phyloP scores from a whole-genome alignment of 1,140 invertebrate genomes.

The Adoxophyes honmai region DNA sequence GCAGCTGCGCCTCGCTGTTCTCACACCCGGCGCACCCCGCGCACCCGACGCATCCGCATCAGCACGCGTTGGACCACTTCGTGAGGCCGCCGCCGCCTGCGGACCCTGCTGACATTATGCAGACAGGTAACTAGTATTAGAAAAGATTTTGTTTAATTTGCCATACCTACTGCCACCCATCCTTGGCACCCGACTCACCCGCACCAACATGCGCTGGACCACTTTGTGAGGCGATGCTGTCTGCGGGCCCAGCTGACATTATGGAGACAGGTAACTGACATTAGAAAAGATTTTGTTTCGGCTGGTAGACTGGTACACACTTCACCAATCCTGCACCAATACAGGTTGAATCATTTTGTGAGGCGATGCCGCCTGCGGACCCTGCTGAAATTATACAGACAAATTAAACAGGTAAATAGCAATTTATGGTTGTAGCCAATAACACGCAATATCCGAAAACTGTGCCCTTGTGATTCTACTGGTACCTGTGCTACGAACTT shows the following conservation, averaged over 20 bases:
- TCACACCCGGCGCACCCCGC: conserved; percentile 58
- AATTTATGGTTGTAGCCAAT: no score
- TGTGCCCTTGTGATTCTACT: no score
- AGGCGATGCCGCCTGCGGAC: conserved; percentile 60
- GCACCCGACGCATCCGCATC: conserved; percentile 50
- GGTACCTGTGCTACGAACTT: no score
- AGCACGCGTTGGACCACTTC: conserved; percentile 59
- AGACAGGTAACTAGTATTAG: conserved; percentile 40
- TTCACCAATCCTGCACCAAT: conserved; percentile 51
- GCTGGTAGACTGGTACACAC: no score
- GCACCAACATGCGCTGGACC: conserved; percentile 55
- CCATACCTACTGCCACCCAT: no score
- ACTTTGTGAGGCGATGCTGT: conserved; percentile 60
- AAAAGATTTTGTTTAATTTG: no score
- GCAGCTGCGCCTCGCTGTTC: conserved; percentile 53
- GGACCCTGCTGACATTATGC: conserved; percentile 69
- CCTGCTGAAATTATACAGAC: conserved; percentile 67
- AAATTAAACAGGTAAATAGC: no score
- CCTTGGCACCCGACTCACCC: conserved; percentile 52
- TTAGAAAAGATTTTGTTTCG: no score
- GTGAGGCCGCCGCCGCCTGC: conserved; percentile 61
- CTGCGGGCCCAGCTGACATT: conserved; percentile 66
- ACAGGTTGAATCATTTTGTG: conserved; percentile 60
- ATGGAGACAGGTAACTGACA: conserved; percentile 56
- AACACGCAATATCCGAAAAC: no score